Conservation (phyloP, 2,888 invertebrate species). For the Gymnocheta viridis region DNA sequence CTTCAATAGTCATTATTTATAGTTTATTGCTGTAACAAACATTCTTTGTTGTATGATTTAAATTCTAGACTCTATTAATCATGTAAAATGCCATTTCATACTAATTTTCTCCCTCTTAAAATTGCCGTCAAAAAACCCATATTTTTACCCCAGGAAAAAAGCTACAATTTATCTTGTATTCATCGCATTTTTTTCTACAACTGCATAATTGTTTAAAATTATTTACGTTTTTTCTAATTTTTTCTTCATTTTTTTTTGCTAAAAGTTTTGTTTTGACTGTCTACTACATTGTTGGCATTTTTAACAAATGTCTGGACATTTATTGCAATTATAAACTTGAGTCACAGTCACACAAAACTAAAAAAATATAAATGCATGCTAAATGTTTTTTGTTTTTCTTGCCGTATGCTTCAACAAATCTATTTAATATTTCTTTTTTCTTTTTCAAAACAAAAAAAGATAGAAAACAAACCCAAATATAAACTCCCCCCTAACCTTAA, state of each 20-base stretch:
- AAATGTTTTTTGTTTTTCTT: slow-evolving; percentile 14
- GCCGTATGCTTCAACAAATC: slow-evolving; percentile 42
- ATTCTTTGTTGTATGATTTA: not conserved
- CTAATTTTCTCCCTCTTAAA: slow-evolving; percentile 57
- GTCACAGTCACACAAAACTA: slow-evolving; percentile 61
- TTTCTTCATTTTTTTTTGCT: not conserved
- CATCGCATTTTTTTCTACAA: slow-evolving; percentile 25
- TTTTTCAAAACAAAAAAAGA: slow-evolving; percentile 7
- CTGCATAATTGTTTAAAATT: slow-evolving; percentile 69
- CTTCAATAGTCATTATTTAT: slow-evolving; percentile 36
- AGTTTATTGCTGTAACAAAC: slow-evolving; percentile 9
- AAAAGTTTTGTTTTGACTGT: slow-evolving; percentile 56
- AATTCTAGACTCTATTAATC: slow-evolving; percentile 65
- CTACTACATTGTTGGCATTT: slow-evolving; percentile 62
- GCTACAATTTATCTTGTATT: slow-evolving; percentile 49
- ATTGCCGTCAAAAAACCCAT: not conserved
- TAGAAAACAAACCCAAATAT: not conserved
- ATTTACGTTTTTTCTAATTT: slow-evolving; percentile 22
- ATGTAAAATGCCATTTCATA: slow-evolving; percentile 61
- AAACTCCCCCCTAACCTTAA: slow-evolving; percentile 67
- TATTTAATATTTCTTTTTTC: slow-evolving; percentile 5
- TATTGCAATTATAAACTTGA: slow-evolving; percentile 70
- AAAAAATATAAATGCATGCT: slow-evolving; percentile 20
- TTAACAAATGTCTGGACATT: slow-evolving; percentile 68
- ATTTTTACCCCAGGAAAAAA: slow-evolving; percentile 39